These are phyloP conservation scores for Astropecten irregularis DNA, from an alignment of 53 echinoderm and acorn worm genomes.

Conservation along the genomic window DNA sequence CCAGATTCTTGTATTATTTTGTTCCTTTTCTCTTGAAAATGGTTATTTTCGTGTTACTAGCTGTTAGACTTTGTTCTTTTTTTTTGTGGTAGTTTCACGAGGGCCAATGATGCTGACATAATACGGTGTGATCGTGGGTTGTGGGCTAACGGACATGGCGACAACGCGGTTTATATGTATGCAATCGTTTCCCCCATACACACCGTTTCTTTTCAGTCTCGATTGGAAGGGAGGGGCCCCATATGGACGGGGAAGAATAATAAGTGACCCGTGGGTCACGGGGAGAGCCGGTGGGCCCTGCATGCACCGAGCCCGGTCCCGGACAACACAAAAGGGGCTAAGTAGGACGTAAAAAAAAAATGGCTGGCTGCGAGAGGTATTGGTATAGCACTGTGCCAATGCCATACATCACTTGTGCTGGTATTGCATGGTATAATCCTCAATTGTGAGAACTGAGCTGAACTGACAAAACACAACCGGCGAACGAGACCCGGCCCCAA, in stretches of 20 bases:
- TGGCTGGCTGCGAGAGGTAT: neutral
- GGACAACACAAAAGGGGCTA: slow-evolving; percentile 35
- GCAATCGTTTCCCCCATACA: neutral
- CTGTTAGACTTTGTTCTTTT: neutral
- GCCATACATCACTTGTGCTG: too few species aligned
- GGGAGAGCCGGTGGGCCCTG: slow-evolving; percentile 12
- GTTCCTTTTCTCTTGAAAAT: too few species aligned
- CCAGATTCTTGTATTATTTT: neutral
- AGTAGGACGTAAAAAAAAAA: slow-evolving; percentile 29
- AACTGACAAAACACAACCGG: neutral
- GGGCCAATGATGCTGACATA: slow-evolving; percentile 13
- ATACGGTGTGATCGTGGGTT: slow-evolving; percentile 31
- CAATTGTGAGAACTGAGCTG: slow-evolving; percentile 19
- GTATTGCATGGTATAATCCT: slow-evolving; percentile 13
- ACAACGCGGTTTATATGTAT: slow-evolving; percentile 27
- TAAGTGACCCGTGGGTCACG: slow-evolving; percentile 56
- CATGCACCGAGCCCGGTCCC: neutral
- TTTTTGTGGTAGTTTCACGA: neutral
- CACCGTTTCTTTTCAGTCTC: slow-evolving; percentile 26
- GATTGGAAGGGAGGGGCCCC: slow-evolving; percentile 68
- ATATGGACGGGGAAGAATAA: slow-evolving; percentile 58
- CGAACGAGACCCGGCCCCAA: neutral
- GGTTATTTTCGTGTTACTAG: too few species aligned
- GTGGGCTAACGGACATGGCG: slow-evolving; percentile 15
- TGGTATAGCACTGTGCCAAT: too few species aligned